Conservation (phyloP, 2,113 vertebrate genomes). For the Isichthys henryi region DNA sequence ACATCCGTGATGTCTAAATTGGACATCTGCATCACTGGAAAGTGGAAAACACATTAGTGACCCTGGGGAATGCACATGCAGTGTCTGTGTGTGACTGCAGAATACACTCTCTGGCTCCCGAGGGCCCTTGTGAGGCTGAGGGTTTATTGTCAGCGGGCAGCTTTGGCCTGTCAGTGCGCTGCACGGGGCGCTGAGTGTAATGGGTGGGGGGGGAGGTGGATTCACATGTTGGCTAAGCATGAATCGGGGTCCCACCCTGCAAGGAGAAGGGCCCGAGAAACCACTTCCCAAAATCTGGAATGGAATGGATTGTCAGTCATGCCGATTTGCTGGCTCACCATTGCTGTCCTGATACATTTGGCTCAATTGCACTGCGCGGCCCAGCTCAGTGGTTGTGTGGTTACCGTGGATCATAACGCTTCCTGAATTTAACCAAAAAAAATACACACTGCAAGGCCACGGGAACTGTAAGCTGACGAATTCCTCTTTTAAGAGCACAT, state of each 20-base stretch:
- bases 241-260: not conserved
- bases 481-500: not conserved
- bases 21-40: not conserved
- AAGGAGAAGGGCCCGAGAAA: not conserved
- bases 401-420: not conserved
- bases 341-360: not conserved
- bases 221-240: not conserved
- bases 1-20: not conserved
- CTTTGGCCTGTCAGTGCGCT: conserved; percentile 11
- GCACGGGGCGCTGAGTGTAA: not conserved
- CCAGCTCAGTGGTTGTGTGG: not conserved
- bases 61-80: not conserved
- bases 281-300: not conserved
- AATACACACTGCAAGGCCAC: not conserved
- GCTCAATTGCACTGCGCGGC: not conserved
- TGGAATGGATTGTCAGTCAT: not conserved
- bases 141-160: not conserved
- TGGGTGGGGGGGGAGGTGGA: not conserved
- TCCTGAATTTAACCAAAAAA: not conserved
- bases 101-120: conserved; percentile 15
- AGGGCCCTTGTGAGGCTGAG: not conserved
- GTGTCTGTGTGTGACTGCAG: conserved; percentile 9
- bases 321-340: not conserved
- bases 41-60: conserved; percentile 17
- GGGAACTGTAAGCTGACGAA: not conserved